These are phyloP conservation scores for Myathropa florea DNA, from an alignment of 2,888 invertebrate species.

Conservation along the genomic window DNA sequence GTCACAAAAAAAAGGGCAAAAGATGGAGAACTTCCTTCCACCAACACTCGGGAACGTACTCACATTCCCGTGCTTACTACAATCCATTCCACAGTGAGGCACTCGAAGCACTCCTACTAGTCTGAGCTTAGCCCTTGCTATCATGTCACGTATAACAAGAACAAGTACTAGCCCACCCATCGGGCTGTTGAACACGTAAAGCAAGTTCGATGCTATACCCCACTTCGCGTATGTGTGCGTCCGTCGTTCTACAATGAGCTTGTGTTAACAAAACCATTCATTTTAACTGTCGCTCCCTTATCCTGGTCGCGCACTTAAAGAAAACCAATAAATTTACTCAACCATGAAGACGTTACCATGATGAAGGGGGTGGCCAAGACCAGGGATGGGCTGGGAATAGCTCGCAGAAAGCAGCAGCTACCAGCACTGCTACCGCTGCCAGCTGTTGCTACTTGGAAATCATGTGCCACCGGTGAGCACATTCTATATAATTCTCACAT, in stretches of 20 bases:
- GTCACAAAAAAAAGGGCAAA: background rate
- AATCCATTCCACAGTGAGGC: constrained; percentile 12
- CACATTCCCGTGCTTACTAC: background rate
- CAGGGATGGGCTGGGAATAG: background rate
- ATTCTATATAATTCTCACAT: background rate
- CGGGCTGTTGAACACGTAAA: constrained; percentile 9
- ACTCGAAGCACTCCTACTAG: background rate
- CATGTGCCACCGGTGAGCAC: background rate
- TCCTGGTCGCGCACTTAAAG: constrained; percentile 59
- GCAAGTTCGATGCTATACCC: background rate
- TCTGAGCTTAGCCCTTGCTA: constrained; percentile 17
- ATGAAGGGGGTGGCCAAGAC: background rate
- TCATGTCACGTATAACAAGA: constrained; percentile 14
- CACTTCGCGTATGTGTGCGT: background rate
- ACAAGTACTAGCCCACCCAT: background rate
- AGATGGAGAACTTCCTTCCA: background rate
- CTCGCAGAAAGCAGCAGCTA: background rate
- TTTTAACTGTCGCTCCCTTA: constrained; percentile 56
- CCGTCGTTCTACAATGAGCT: constrained; percentile 27
- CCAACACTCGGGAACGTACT: background rate
- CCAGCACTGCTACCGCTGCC: background rate
- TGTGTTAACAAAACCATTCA: constrained; percentile 56
- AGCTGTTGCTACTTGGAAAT: constrained; percentile 42
- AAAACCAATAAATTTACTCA: constrained; percentile 57
- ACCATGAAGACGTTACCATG: constrained; percentile 49